Conservation (phyloP, 2,888 invertebrate genomes). For the Rhamphomyia laevipes region DNA sequence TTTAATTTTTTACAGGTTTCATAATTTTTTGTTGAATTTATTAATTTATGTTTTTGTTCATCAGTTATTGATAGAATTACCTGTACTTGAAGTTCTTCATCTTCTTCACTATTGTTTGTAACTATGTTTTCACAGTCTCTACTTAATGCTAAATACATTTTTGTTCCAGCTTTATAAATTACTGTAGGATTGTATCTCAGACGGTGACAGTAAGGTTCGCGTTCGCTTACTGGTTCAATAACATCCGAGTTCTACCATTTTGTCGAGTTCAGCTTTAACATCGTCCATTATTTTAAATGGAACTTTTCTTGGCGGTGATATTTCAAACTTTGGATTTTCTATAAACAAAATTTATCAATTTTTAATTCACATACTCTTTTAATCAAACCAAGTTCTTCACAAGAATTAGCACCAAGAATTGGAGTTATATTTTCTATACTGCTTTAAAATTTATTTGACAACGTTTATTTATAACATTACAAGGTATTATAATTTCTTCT, state of each 20-base stretch:
- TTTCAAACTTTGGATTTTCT: background rate
- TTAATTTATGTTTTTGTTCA: background rate
- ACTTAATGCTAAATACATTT: conserved; percentile 6
- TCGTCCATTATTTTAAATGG: background rate
- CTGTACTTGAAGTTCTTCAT: conserved; percentile 6
- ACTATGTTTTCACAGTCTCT: conserved; percentile 2
- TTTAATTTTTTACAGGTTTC: conserved; percentile 6
- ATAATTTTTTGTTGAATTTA: conserved; percentile 1
- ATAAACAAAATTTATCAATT: background rate
- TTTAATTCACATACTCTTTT: background rate
- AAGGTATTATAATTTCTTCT: background rate
- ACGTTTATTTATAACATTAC: background rate
- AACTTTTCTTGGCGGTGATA: background rate
- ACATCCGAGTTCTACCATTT: background rate
- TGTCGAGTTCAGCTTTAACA: background rate
- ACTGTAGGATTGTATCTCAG: conserved; percentile 4
- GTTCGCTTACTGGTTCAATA: conserved; percentile 3
- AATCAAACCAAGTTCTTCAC: background rate
- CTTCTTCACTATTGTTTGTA: background rate
- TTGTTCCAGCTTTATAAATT: background rate
- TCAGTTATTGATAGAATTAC: conserved; percentile 1
- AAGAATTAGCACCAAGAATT: background rate
- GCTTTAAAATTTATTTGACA: background rate
- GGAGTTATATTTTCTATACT: too few species aligned
- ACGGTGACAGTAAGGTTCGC: background rate